Conservation (phyloP, 2,888 invertebrate species). For the Cryptocephalus moraei region DNA sequence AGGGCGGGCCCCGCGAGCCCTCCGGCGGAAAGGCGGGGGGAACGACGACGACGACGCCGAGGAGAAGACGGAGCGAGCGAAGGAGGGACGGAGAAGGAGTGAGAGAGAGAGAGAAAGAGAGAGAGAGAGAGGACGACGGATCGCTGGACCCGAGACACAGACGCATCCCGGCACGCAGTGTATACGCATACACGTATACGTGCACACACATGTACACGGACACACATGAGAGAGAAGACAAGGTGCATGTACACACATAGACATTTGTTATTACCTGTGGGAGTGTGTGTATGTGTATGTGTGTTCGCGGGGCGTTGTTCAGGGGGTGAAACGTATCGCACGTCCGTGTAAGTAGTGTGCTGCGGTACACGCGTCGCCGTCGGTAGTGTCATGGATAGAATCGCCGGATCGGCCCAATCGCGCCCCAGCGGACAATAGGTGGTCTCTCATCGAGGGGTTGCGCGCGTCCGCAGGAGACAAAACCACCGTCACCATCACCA, state of each 20-base stretch:
- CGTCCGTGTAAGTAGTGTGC: too few relatives aligned
- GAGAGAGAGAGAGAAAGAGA: constrained; percentile 29
- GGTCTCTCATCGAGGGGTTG: constrained; percentile 8
- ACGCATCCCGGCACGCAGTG: constrained; percentile 38
- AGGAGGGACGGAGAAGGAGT: constrained; percentile 8
- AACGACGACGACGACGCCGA: not conserved
- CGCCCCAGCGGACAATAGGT: constrained; percentile 31
- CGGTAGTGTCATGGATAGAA: too few relatives aligned
- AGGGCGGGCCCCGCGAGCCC: constrained; percentile 21
- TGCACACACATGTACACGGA: constrained; percentile 16
- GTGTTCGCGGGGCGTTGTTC: too few relatives aligned
- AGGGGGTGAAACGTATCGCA: too few relatives aligned
- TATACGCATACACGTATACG: constrained; percentile 30
- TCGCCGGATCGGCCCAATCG: constrained; percentile 18
- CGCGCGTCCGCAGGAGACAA: too few relatives aligned
- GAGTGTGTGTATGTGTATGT: too few relatives aligned
- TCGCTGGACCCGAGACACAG: constrained; percentile 26
- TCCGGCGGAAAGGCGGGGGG: not conserved
- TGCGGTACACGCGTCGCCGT: too few relatives aligned
- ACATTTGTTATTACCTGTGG: too few relatives aligned
- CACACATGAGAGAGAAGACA: too few relatives aligned
- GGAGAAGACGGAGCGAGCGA: constrained; percentile 6
- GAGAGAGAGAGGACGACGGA: constrained; percentile 27
- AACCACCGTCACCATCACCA: too few relatives aligned
- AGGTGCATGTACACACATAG: too few relatives aligned